Percentiles rank a stretch among this genome's conserved stretches.
phyloP scores from a whole-genome alignment of 2,888 invertebrate species.

The Chymomyza fuscimana region DNA sequence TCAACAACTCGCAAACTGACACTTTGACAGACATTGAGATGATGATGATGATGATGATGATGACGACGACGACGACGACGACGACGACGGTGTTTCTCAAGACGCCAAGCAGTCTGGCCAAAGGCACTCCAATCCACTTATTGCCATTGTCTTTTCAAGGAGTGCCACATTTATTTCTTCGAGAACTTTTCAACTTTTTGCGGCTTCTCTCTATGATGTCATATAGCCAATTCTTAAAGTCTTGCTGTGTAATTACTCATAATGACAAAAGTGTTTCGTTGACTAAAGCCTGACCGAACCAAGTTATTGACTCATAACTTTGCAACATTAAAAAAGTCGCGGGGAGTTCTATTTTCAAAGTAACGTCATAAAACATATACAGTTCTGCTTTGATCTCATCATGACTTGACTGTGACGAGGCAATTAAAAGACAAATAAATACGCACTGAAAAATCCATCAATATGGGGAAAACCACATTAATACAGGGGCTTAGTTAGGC shows the following conservation, averaged over 20 bases:
- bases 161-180: constrained; percentile 21
- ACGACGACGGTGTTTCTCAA: constrained; percentile 21
- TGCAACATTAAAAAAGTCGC: background rate
- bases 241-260: constrained; percentile 18
- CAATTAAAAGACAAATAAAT: background rate
- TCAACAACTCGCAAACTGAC: background rate
- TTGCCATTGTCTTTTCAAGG: constrained; percentile 6
- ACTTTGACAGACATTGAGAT: background rate
- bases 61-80: constrained; percentile 32
- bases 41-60: constrained; percentile 19
- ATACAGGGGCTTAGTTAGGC: too few species aligned
- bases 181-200: background rate
- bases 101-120: constrained; percentile 34
- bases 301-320: background rate
- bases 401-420: background rate
- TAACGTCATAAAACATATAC: background rate
- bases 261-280: constrained; percentile 19
- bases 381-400: background rate
- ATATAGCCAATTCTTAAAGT: constrained; percentile 1
- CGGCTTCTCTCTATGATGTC: constrained; percentile 32
- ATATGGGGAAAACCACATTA: background rate
- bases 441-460: background rate
- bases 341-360: background rate
- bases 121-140: background rate
- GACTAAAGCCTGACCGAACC: constrained; percentile 2